phyloP scores from a whole-genome alignment of 2,888 invertebrate species.

The Melinaea marsaeus region DNA sequence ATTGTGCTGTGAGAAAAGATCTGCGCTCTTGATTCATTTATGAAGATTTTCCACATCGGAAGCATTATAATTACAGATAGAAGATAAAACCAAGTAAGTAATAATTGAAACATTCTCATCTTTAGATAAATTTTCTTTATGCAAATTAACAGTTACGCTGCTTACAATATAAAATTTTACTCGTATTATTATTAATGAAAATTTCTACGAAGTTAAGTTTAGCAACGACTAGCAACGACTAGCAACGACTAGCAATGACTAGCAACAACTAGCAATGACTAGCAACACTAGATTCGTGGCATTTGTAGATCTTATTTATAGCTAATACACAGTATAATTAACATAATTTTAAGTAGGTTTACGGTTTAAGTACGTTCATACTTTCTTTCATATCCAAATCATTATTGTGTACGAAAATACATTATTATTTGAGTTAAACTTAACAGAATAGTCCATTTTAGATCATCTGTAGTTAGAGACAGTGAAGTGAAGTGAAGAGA shows the following conservation, averaged over 20 bases:
- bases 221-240: too few species aligned
- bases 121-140: conserved; percentile 13
- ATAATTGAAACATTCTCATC: conserved; percentile 11
- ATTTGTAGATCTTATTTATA: too few species aligned
- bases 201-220: too few species aligned
- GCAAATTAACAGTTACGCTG: not conserved
- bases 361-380: too few species aligned
- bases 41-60: conserved; percentile 38
- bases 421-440: too few species aligned
- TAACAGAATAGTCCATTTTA: not conserved
- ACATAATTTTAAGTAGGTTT: too few species aligned
- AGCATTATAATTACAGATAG: conserved; percentile 37
- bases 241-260: too few species aligned
- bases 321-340: too few species aligned
- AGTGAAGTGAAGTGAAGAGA: not conserved
- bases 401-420: too few species aligned
- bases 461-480: conserved; percentile 1
- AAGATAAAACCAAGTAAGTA: conserved; percentile 25
- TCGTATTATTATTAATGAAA: not conserved
- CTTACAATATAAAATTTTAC: not conserved
- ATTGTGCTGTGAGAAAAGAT: conserved; percentile 49
- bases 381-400: too few species aligned
- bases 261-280: too few species aligned
- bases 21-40: conserved; percentile 35
- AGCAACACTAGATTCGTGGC: too few species aligned